These are phyloP conservation scores for Sphecodes monilicornis DNA, from an alignment of 2,888 invertebrate genomes.

Conservation along the genomic window DNA sequence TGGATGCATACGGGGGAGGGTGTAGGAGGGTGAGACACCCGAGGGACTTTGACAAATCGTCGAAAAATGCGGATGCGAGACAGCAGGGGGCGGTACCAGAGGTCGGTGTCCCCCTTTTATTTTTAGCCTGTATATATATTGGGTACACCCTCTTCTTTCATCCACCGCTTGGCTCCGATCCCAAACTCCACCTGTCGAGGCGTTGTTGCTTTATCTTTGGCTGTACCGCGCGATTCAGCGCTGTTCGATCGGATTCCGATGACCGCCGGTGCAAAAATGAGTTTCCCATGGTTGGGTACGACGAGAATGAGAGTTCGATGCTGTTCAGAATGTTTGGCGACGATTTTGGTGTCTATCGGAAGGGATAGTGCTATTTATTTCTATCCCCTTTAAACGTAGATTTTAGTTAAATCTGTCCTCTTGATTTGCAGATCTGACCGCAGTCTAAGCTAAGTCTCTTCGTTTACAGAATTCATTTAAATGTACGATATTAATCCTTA, in stretches of 20 bases:
- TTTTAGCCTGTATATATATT: slow-evolving; percentile 47
- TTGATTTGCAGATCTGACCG: too few relatives aligned
- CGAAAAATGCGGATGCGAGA: slow-evolving; percentile 76
- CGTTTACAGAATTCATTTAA: too few relatives aligned
- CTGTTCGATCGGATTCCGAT: background rate
- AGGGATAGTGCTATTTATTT: too few relatives aligned
- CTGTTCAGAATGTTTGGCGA: background rate
- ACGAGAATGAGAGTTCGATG: background rate
- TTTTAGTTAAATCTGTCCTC: too few relatives aligned
- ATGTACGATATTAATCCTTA: too few relatives aligned
- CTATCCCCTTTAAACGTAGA: too few relatives aligned
- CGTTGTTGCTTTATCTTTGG: slow-evolving; percentile 40
- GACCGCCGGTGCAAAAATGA: background rate
- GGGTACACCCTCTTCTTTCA: slow-evolving; percentile 41
- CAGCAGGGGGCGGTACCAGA: slow-evolving; percentile 54
- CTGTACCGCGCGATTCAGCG: slow-evolving; percentile 37
- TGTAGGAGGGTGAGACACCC: slow-evolving; percentile 25
- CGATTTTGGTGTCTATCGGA: background rate
- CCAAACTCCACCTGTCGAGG: slow-evolving; percentile 55
- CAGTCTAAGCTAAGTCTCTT: too few relatives aligned
- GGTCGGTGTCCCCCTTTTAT: slow-evolving; percentile 60
- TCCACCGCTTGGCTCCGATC: slow-evolving; percentile 48
- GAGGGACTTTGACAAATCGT: slow-evolving; percentile 82
- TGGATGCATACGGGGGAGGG: background rate
- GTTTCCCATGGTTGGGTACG: background rate